These are phyloP conservation scores for Heptranchias perlo DNA, from an alignment of 2,113 vertebrate genomes.

Conservation along the genomic window DNA sequence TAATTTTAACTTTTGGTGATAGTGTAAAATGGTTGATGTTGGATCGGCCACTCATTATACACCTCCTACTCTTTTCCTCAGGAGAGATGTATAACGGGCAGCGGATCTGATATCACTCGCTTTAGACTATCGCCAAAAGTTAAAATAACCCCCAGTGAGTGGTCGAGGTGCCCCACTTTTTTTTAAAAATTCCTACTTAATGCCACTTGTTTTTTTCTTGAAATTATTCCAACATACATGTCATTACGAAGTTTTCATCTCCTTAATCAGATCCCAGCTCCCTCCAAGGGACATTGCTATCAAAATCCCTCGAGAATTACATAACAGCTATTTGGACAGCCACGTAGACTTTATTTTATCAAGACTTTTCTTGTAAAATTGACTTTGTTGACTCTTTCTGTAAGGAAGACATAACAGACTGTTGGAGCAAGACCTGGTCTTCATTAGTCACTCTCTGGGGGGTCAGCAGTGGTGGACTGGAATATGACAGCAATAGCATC, in stretches of 20 bases:
- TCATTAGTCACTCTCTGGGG: not conserved
- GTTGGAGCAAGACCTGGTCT: not conserved
- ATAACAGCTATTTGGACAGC: not conserved
- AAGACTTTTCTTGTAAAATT: not conserved
- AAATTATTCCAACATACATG: not conserved
- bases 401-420: not conserved
- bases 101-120: not conserved
- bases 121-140: not conserved
- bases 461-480: not conserved
- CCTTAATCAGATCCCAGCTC: not conserved
- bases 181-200: not conserved
- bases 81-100: not conserved
- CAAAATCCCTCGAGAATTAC: not conserved
- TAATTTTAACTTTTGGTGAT: no score
- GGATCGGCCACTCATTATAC: no score
- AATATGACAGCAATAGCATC: not conserved
- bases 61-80: no score
- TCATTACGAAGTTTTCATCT: not conserved
- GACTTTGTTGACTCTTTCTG: not conserved
- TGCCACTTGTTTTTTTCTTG: not conserved
- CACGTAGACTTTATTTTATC: not conserved
- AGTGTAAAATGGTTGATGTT: no score
- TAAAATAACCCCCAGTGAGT: not conserved
- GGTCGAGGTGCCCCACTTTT: not conserved
- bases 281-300: not conserved